Evolutionary conservation across 2,797 vertebrate species (phyloP).

Genomic region (Cirrhinus mrigala): DNA sequence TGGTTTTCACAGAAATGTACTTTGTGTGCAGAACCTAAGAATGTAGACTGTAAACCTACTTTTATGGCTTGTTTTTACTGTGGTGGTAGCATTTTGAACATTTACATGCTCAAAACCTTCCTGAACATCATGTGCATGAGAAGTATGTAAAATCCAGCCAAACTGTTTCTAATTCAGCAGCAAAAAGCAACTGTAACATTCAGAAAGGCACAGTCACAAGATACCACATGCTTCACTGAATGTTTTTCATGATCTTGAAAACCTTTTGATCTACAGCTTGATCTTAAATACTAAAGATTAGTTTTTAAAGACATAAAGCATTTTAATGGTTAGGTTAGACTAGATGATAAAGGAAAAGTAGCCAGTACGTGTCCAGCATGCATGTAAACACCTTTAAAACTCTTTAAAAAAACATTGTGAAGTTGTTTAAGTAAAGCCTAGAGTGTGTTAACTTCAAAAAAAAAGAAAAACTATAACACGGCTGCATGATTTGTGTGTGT

Average conservation of each 20-base stretch:
- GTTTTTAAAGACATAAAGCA: neutral
- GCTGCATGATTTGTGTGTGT: neutral
- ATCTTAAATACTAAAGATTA: neutral
- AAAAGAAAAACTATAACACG: neutral
- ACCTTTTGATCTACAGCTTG: neutral
- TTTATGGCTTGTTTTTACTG: constrained; percentile 7
- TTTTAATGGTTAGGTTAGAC: neutral
- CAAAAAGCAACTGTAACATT: neutral
- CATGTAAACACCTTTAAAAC: neutral
- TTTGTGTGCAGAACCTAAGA: neutral
- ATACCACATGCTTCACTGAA: neutral
- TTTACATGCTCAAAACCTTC: neutral
- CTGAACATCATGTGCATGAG: neutral
- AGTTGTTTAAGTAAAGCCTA: neutral
- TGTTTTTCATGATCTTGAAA: neutral
- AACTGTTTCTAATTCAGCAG: neutral
- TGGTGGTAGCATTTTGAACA: neutral
- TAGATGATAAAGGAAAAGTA: neutral
- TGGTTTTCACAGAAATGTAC: neutral
- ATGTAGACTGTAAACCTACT: neutral
- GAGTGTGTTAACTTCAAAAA: neutral
- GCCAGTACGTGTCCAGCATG: neutral
- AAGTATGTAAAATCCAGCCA: neutral
- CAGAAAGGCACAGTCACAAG: neutral
- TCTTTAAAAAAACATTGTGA: neutral